Evolutionary conservation across 2,113 vertebrate genomes (phyloP), one percentile per base, ranked within the genome.

Genomic region (Amphiprion percula): DNA sequence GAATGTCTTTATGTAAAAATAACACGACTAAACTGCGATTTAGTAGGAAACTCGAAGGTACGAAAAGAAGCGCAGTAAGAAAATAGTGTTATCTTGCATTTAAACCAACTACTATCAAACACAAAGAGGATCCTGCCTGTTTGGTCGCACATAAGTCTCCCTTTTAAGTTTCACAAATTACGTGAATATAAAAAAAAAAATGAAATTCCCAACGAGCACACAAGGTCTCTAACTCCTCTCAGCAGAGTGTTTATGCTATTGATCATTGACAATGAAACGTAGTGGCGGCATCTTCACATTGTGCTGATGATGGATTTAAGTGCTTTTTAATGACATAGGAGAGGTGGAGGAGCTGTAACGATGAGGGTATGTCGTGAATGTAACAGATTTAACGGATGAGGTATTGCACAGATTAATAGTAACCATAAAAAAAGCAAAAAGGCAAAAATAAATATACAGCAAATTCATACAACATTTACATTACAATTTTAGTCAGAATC

Each of bases 371-470:
- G 95, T 94, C 94, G 95, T 93, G 94, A 96, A 95, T 89, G 93
- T 95, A 95, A 96, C 94, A 95, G 95, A 96, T 96, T 96, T 96
- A 96, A 97, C 96, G 94, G 97, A 96, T 97, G 96, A 97, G 97
- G 97, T 98, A 98, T 99, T 98, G 97, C 97, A 98, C 97, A 96
- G 96, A 97, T 96, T 96, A 96, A 96, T 93, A 95, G 96, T 94
- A 91, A 91, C 72, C 3, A 41, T 96, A 95, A 96, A 94, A 94
- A 69, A 56, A 94, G 89, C 70, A 88, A 97, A 96, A 96, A 96
- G 94, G 95, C 95, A 96, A 97, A 97, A 98, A 99, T 93, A 98
- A 99, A 98, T 97, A 98, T 96, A 97, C 96, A 97, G 95, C 96
- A 95, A 96, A 95, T 95, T 96, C 95, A 94, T 95, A 97, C 94